Evolutionary conservation across 2,113 vertebrate genomes (phyloP), one percentile per base, ranked within the genome.

Genomic region (Raja brachyura): DNA sequence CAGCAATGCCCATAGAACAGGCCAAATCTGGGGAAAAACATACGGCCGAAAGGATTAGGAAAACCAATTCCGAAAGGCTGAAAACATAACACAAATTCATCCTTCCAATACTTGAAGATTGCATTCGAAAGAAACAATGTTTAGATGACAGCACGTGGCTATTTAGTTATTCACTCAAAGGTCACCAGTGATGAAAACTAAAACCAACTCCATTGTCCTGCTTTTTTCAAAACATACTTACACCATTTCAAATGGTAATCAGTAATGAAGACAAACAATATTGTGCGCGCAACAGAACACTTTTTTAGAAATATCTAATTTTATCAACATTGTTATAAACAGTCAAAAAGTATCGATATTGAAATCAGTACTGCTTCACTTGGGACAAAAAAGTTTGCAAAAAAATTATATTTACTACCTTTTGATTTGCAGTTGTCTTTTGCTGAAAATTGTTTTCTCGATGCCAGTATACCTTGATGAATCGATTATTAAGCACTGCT

Each of bases 401-500:
- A 48, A 16, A 39, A 73, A 54, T 48, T 14, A 18, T 73, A 33
- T 18, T 90, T 25, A 31, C 93, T 96, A 97, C 97, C 95, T 96
- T 97, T 93, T 96, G 95, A 20, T 76, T 66, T 66, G 96, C 78
- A 79, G 95, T 90, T 83, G 95, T 96, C 31, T 95, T 94, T 93
- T 95, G 97, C 0, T 95, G 96, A 28, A 95, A 92, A 28, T 93
- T 95, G 93, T 98, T 97, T 90, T 98, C 98, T 94, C 98, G 97
- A 94, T 98, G 98, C 99, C 99, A 99, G 95, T 98, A 97, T 86
- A 99, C 97, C 94, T 96, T 97, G 95, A 99, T 99, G 95, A 99
- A 99, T 31, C 98, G 97, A 95, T 99, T 99, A 94, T 98, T 99
- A 94, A 99, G 97, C 33, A 99, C 98, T 18, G 99, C 98, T 96